Conservation (phyloP, 2,113 vertebrate genomes). For the Galemys pyrenaicus region DNA sequence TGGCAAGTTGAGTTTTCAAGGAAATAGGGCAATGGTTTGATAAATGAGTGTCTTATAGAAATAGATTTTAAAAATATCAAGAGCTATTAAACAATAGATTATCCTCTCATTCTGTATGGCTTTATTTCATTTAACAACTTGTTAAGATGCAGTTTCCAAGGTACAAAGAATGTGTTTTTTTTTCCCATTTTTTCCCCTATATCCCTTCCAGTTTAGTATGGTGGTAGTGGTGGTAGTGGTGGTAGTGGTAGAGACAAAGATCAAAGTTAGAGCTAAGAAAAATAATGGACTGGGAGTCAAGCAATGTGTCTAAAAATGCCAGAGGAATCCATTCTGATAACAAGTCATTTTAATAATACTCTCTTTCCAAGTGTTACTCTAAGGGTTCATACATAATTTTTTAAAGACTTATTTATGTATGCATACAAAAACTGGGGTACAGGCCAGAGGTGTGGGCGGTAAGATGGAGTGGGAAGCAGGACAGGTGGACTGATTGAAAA, state of each 20-base stretch:
- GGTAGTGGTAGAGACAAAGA: background rate
- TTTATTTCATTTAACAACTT: constrained; percentile 11
- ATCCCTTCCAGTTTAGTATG: background rate
- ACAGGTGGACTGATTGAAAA: too few relatives aligned
- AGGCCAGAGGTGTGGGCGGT: too few relatives aligned
- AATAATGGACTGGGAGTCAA: background rate
- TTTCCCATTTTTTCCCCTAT: background rate
- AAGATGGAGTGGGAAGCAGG: too few relatives aligned
- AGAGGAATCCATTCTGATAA: background rate
- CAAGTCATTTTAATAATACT: background rate
- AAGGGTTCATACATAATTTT: background rate
- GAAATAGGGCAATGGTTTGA: background rate
- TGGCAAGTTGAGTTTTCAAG: constrained; percentile 1
- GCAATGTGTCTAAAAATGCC: background rate
- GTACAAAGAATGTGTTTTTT: background rate
- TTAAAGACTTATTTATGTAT: too few relatives aligned
- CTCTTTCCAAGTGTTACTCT: background rate
- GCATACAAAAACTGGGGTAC: too few relatives aligned
- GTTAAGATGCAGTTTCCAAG: background rate
- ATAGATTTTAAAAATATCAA: background rate
- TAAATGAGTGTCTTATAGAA: constrained; percentile 28
- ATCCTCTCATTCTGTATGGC: background rate
- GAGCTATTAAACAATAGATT: background rate
- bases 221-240: too few relatives aligned
- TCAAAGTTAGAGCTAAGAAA: background rate